Evolutionary conservation across 2,113 vertebrate species (phyloP).

Genomic region (Petrocephalus microphthalmus): DNA sequence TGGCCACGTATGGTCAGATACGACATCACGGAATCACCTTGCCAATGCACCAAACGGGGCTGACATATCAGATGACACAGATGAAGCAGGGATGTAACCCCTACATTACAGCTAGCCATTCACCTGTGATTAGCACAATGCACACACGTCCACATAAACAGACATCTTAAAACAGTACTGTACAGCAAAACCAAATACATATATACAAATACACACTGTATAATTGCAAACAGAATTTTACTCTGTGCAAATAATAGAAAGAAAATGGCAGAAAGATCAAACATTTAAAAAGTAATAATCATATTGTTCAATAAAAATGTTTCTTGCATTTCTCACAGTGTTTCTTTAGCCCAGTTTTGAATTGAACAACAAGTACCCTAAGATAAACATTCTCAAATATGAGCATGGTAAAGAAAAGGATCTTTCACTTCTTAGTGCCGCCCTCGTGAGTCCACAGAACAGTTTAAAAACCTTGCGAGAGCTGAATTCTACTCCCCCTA

Average conservation of each 20-base stretch:
- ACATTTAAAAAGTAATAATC: conserved; percentile 3
- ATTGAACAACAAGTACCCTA: neutral
- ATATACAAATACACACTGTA: conserved; percentile 19
- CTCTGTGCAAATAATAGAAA: conserved; percentile 17
- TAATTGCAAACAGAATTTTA: conserved; percentile 4
- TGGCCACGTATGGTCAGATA: neutral
- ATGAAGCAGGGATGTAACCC: neutral
- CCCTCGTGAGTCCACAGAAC: conserved; percentile 12
- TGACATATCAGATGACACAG: neutral
- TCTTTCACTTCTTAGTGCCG: neutral
- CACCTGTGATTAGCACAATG: neutral
- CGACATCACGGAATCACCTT: neutral
- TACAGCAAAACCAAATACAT: conserved; percentile 18
- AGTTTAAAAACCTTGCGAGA: neutral
- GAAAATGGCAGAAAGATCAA: neutral
- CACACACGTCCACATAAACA: neutral
- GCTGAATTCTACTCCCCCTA: neutral
- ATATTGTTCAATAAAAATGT: conserved; percentile 4
- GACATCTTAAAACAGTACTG: conserved; percentile 10
- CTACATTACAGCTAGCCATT: conserved; percentile 3
- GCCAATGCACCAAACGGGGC: neutral
- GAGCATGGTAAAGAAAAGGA: conserved; percentile 12
- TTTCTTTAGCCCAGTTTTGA: conserved; percentile 22
- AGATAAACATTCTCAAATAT: neutral
- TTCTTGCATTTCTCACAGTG: conserved; percentile 22